A percentile compares a stretch with the other conserved stretches of the same genome.
Evolutionary conservation across 2,888 invertebrate species (phyloP).

Genomic region (Glyphotaelius pellucidus): DNA sequence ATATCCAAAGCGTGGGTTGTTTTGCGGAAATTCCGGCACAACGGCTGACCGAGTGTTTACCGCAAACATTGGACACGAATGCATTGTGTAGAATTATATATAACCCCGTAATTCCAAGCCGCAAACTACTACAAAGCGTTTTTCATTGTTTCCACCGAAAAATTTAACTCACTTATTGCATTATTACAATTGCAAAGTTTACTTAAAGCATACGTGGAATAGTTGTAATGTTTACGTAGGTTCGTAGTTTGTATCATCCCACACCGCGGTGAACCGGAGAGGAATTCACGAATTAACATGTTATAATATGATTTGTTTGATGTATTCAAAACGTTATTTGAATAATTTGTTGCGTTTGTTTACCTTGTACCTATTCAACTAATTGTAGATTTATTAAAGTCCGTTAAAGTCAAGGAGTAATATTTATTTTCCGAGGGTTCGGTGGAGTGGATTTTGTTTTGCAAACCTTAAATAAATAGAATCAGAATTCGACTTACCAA

Average conservation of each 20-base stretch:
- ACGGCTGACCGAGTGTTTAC: conserved; percentile 15
- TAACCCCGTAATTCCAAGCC: neutral
- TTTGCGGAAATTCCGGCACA: conserved; percentile 17
- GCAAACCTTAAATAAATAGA: neutral
- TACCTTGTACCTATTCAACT: neutral
- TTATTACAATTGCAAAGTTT: neutral
- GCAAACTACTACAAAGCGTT: neutral
- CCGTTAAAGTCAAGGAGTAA: neutral
- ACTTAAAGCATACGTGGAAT: neutral
- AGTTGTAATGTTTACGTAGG: neutral
- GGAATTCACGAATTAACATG: neutral
- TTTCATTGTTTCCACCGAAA: neutral
- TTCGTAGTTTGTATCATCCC: neutral
- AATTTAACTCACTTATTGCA: neutral
- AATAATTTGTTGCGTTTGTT: neutral
- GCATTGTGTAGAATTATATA: neutral
- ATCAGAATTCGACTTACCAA: too few relatives aligned
- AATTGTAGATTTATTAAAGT: neutral
- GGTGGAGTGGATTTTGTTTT: neutral
- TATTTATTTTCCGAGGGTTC: neutral
- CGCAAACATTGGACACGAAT: conserved; percentile 17
- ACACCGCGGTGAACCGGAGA: neutral
- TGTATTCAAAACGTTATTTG: neutral
- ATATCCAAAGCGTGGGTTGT: conserved; percentile 24
- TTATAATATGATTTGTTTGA: neutral